Conservation (phyloP, 2,797 vertebrate species). For the Oreochromis grahami region DNA sequence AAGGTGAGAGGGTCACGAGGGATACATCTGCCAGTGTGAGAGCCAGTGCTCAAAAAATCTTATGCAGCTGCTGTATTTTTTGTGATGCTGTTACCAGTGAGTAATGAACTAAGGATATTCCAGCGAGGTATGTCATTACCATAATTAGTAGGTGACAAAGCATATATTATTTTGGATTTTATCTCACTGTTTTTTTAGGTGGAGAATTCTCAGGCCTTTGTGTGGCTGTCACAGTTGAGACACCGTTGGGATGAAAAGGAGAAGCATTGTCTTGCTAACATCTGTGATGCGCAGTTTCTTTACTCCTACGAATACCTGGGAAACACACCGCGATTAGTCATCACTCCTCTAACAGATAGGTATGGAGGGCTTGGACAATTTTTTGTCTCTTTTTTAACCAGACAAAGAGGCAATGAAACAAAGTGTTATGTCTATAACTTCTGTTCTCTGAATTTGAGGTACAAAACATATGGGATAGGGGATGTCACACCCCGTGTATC, state of each 20-base stretch:
- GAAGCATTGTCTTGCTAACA: constrained; percentile 89
- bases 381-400: neutral
- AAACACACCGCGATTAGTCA: constrained; percentile 93
- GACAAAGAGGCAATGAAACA: fast-evolving
- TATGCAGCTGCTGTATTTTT: neutral
- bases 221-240: constrained; percentile 94
- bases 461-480: neutral
- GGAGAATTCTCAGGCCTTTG: constrained; percentile 88
- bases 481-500: neutral
- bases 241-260: constrained; percentile 89
- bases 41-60: neutral
- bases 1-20: constrained; percentile 75
- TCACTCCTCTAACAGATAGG: constrained; percentile 97
- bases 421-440: neutral
- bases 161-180: constrained; percentile 5
- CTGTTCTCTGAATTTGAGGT: neutral
- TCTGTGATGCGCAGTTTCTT: constrained; percentile 93
- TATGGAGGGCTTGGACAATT: constrained; percentile 32
- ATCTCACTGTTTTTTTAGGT: constrained; percentile 72
- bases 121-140: constrained; percentile 14
- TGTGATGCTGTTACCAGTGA: constrained; percentile 23
- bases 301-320: constrained; percentile 97
- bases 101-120: constrained; percentile 28
- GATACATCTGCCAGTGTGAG: neutral
- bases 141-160: constrained; percentile 38